These are phyloP conservation scores for Calidris pygmaea DNA, from an alignment of 2,113 vertebrate genomes.

Conservation along the genomic window DNA sequence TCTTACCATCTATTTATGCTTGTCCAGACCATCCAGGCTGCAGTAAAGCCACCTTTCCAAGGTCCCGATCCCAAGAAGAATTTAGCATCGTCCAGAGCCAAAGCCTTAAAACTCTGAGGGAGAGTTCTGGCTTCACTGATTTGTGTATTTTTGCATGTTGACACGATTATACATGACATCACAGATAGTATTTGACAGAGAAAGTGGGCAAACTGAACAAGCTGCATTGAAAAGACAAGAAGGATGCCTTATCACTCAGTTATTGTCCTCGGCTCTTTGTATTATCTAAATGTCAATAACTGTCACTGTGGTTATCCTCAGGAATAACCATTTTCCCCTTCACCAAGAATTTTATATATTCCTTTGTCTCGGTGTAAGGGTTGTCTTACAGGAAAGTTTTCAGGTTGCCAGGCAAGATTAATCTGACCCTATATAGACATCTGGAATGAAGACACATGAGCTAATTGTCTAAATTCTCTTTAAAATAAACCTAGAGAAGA, in stretches of 20 bases:
- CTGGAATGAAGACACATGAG: background rate
- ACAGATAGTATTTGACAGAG: background rate
- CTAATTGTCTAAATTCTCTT: constrained; percentile 32
- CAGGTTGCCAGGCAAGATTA: constrained; percentile 45
- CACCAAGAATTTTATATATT: constrained; percentile 43
- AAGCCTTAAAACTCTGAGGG: background rate
- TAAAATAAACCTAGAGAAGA: constrained; percentile 21
- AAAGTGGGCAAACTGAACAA: constrained; percentile 35
- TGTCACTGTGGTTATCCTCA: constrained; percentile 9
- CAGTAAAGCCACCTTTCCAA: background rate
- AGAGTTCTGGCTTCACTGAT: background rate
- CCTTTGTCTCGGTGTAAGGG: constrained; percentile 6
- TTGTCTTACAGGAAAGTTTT: constrained; percentile 47
- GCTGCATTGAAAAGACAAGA: constrained; percentile 19
- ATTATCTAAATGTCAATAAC: constrained; percentile 14
- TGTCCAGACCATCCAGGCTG: background rate
- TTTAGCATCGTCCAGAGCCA: background rate
- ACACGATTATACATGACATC: background rate
- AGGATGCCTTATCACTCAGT: background rate
- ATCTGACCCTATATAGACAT: background rate
- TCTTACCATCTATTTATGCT: background rate
- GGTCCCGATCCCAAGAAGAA: background rate
- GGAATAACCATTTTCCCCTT: constrained; percentile 50
- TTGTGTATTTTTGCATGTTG: constrained; percentile 29
- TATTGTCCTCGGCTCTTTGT: constrained; percentile 39